Percentiles rank a stretch among this genome's conserved stretches.
Evolutionary conservation across 2,797 vertebrate genomes (phyloP).

Genomic region (Sebastolobus altivelis): DNA sequence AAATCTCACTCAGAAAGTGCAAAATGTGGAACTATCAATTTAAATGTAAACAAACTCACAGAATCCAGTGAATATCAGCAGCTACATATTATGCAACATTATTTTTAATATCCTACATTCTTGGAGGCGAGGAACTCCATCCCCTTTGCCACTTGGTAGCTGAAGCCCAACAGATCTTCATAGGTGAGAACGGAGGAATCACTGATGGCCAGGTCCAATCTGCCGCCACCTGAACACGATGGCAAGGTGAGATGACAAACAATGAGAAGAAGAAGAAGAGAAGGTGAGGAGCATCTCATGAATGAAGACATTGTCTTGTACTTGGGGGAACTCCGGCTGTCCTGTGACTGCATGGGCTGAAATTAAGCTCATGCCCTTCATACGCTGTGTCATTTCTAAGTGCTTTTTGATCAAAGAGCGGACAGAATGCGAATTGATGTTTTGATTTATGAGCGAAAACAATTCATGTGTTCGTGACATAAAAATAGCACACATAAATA

Average conservation of each 20-base stretch:
- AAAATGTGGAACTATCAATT: slow-evolving; percentile 1
- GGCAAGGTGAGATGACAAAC: slow-evolving; percentile 16
- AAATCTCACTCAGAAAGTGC: no score
- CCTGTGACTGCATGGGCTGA: slow-evolving; percentile 50
- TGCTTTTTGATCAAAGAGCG: slow-evolving; percentile 31
- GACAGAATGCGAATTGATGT: not conserved
- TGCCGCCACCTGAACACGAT: slow-evolving; percentile 84
- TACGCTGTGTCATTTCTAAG: slow-evolving; percentile 22
- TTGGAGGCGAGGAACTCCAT: slow-evolving; percentile 99
- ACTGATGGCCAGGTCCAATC: slow-evolving; percentile 88
- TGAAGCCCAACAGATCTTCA: slow-evolving; percentile 94
- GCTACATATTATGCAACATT: not conserved
- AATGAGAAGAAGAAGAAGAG: not conserved
- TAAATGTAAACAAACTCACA: slow-evolving; percentile 1
- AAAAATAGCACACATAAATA: not conserved
- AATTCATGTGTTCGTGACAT: slow-evolving; percentile 13
- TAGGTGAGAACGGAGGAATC: slow-evolving; percentile 93
- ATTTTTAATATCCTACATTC: slow-evolving; percentile 85
- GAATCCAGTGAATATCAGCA: not conserved
- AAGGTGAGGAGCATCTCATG: slow-evolving; percentile 6
- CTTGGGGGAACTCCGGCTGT: slow-evolving; percentile 26
- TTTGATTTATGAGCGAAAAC: slow-evolving; percentile 27
- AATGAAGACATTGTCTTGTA: slow-evolving; percentile 35
- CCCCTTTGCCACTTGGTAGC: slow-evolving; percentile 98
- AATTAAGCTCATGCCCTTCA: slow-evolving; percentile 10